Conservation (phyloP, 2,113 vertebrate species). For the Passer montanus region DNA sequence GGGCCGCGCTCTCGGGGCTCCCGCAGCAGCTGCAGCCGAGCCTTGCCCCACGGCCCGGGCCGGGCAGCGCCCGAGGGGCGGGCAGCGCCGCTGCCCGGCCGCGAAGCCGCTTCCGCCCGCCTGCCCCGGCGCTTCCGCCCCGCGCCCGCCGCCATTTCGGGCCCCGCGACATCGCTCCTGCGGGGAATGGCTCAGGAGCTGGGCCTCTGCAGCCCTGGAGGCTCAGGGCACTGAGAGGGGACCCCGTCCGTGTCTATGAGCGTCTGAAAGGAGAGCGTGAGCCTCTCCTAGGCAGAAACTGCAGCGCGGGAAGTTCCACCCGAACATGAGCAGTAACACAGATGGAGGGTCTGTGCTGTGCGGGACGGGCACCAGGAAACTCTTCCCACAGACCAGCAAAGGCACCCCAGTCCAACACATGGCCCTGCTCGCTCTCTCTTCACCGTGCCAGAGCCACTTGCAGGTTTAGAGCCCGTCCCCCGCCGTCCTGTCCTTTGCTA, state of each 20-base stretch:
- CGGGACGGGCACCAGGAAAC: rapidly evolving
- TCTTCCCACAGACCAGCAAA: no score
- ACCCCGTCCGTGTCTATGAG: background rate
- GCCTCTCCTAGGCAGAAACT: background rate
- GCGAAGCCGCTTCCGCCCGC: background rate
- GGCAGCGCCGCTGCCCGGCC: background rate
- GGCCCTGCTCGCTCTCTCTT: rapidly evolving
- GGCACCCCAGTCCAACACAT: rapidly evolving
- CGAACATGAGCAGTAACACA: background rate
- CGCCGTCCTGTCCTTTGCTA: rapidly evolving
- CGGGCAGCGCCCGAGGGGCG: background rate
- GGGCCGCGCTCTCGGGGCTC: background rate
- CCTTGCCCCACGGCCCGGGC: background rate
- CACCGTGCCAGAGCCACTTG: background rate
- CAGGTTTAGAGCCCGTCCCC: no score
- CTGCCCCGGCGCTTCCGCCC: background rate
- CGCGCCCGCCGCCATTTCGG: background rate
- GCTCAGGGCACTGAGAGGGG: no score
- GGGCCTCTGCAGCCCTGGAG: background rate
- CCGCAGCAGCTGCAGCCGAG: background rate
- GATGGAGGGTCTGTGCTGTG: rapidly evolving
- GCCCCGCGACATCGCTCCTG: background rate
- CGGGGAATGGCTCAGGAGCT: background rate
- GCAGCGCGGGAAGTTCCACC: background rate
- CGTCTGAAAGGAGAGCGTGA: background rate